Evolutionary conservation across 2,797 vertebrate species (phyloP).

Genomic region (Bradypodion ventrale): DNA sequence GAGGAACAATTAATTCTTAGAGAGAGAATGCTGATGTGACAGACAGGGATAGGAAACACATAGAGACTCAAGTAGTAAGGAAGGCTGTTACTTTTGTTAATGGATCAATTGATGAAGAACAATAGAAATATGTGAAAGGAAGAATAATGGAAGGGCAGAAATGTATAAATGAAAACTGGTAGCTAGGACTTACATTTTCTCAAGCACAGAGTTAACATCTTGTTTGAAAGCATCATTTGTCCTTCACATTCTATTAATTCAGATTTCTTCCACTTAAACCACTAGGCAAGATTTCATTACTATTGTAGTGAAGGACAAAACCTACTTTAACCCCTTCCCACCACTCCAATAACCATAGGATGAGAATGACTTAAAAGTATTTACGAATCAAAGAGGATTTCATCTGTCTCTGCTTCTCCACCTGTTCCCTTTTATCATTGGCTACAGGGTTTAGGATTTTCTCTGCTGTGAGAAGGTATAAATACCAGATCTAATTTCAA

Average conservation of each 20-base stretch:
- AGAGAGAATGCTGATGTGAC: background rate
- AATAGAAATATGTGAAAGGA: background rate
- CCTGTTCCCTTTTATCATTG: slow-evolving; percentile 36
- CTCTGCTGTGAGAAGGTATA: slow-evolving; percentile 43
- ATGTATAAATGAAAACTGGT: background rate
- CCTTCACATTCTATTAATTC: background rate
- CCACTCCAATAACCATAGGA: background rate
- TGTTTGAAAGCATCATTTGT: background rate
- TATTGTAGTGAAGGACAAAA: background rate
- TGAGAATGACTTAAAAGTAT: background rate
- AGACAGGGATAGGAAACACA: too few relatives aligned
- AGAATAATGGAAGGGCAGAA: background rate
- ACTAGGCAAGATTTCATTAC: background rate
- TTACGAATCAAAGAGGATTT: background rate
- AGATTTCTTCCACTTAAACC: background rate
- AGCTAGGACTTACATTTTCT: background rate
- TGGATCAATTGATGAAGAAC: background rate
- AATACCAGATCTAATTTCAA: slow-evolving; percentile 59
- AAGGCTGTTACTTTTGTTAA: background rate
- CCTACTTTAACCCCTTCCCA: too few relatives aligned
- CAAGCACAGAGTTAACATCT: background rate
- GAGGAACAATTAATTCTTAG: background rate
- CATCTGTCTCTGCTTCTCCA: background rate
- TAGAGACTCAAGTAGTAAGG: background rate
- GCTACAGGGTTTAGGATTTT: slow-evolving; percentile 32